phyloP scores from a whole-genome alignment of 2,888 invertebrate species.

The Troides aeacus region DNA sequence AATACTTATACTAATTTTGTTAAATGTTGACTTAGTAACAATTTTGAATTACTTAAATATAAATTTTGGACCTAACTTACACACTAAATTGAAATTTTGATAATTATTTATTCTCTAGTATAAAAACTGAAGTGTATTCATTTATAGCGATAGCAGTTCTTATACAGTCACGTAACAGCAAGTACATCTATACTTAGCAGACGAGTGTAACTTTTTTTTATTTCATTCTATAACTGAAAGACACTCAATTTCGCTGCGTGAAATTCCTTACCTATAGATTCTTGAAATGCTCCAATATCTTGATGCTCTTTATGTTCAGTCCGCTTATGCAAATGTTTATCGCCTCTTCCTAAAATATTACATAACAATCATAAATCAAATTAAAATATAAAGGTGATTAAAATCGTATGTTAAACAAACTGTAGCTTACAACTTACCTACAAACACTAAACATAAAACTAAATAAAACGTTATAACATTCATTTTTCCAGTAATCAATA shows the following conservation, averaged over 20 bases:
- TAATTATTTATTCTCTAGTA: too few species aligned
- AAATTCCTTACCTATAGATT: conserved; percentile 59
- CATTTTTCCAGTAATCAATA: conserved; percentile 9
- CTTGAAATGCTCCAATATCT: conserved; percentile 58
- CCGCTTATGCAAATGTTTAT: conserved; percentile 65
- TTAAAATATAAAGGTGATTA: background rate
- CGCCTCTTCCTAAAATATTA: conserved; percentile 55
- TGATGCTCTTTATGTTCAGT: conserved; percentile 56
- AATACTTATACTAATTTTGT: background rate
- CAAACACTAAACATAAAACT: conserved; percentile 41
- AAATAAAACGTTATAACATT: conserved; percentile 19
- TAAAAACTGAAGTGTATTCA: too few species aligned
- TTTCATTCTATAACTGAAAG: too few species aligned
- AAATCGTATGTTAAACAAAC: conserved; percentile 24
- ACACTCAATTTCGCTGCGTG: background rate
- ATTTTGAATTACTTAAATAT: too few species aligned
- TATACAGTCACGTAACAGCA: too few species aligned
- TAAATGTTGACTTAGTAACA: background rate
- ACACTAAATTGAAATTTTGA: too few species aligned
- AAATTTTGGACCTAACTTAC: too few species aligned
- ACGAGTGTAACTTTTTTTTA: too few species aligned
- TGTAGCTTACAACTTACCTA: conserved; percentile 41
- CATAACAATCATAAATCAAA: background rate
- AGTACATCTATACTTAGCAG: too few species aligned
- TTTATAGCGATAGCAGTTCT: too few species aligned